Percentiles rank a stretch among this genome's conserved stretches.
phyloP scores from a whole-genome alignment of 1,140 invertebrate genomes.

The Drosophila bipectinata region DNA sequence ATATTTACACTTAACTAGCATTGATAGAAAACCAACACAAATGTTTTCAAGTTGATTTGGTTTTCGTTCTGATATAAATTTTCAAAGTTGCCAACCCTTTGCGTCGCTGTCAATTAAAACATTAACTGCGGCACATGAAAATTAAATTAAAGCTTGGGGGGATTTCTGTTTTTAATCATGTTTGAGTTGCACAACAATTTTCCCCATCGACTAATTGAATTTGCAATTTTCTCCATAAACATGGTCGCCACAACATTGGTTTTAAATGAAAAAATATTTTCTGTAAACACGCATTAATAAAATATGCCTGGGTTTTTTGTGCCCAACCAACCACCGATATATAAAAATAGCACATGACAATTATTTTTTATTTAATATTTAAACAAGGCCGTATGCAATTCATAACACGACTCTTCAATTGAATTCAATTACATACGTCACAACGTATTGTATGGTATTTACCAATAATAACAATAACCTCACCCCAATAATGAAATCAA shows the following conservation, averaged over 20 bases:
- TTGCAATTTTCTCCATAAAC: slow-evolving; percentile 18
- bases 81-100: slow-evolving; percentile 2
- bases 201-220: slow-evolving; percentile 41
- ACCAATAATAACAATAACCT: neutral
- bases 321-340: slow-evolving; percentile 69
- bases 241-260: slow-evolving; percentile 13
- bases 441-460: slow-evolving; percentile 1
- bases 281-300: slow-evolving; percentile 28
- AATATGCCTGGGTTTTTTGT: slow-evolving; percentile 19
- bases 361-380: slow-evolving; percentile 53
- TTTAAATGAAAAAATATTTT: slow-evolving; percentile 13
- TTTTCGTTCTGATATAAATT: neutral
- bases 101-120: slow-evolving; percentile 41
- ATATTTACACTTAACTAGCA: slow-evolving; percentile 22
- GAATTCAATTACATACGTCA: slow-evolving; percentile 43
- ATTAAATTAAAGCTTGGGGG: slow-evolving; percentile 26
- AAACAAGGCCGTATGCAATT: slow-evolving; percentile 36
- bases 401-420: slow-evolving; percentile 62
- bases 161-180: slow-evolving; percentile 19
- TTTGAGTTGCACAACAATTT: slow-evolving; percentile 24
- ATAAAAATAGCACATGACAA: slow-evolving; percentile 66
- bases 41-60: neutral
- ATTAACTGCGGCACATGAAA: slow-evolving; percentile 8
- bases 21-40: slow-evolving; percentile 2
- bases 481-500: neutral